Base-by-base conservation (phyloP, 1,140 invertebrate genomes). In the Drosophila pallidifrons region DNA sequence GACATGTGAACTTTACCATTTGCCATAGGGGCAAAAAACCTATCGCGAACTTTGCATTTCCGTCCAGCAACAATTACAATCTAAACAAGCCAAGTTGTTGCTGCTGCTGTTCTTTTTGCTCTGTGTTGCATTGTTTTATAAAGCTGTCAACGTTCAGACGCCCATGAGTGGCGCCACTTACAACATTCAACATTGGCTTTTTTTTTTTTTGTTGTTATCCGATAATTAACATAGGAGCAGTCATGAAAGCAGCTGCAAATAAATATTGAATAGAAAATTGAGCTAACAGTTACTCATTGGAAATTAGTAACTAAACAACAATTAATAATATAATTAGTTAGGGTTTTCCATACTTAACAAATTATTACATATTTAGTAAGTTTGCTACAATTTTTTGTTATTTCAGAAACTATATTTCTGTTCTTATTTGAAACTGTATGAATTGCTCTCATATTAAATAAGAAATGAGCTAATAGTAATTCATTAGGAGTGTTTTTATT, bases 1-100 rank as follows among this genome's bases (percentile, higher is more conserved):
- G 83, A 80, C 83, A 87, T 87, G 83, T 87, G 83, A 88, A 88
- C 83, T 79, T 83, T 69, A 64, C 59, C 43, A 15, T 45, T 59
- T 70, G 52, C 58, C 52, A 25, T 3, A 25, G 43, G 64, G 35
- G 71, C 60, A 75, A 70, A 75, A 78, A 75, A 71, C 46, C 46
- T 35, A 57, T 38, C 20, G 76, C 72, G 38, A 76, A 77, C 72
- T 82, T 80, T 83, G 80, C 83, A 68, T 87, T 87, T 87, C 85
- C 83, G 83, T 54, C 25, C 58, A 41, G 28, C 68, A 64, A 41
- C 54, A 43, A 54, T 47, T 70, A 13, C 15, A 66, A 47, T 51
- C 16, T 49, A 65, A 63, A 28, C 38, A 64, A 45, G 11, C 68
- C 54, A 75, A 43, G 43, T 46, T 58, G 45, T 43, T 75, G 10